Percentiles rank a stretch among this genome's conserved stretches.
Evolutionary conservation across 30 jellyfish, hydroid and myxozoan genomes (phyloP).

Genomic region (Chrysaora quinquecirrha): DNA sequence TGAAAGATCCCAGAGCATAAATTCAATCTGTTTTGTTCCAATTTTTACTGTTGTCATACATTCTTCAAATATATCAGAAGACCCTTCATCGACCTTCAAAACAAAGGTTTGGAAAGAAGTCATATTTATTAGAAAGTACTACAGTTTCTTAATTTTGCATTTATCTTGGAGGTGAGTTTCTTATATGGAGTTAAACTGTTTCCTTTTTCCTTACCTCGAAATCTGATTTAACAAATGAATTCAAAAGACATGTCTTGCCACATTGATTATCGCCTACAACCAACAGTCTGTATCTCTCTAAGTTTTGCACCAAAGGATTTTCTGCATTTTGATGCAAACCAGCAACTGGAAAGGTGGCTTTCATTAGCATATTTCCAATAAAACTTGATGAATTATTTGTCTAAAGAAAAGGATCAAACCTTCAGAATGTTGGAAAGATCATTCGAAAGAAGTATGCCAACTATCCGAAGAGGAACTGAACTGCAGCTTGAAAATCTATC

Average conservation of each 20-base stretch:
- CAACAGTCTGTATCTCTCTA: slow-evolving; percentile 60
- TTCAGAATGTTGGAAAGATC: too few species aligned
- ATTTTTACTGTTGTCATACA: slow-evolving; percentile 37
- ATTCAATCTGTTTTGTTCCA: slow-evolving; percentile 66
- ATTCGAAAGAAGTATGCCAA: too few species aligned
- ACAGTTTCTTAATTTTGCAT: too few species aligned
- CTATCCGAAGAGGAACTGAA: too few species aligned
- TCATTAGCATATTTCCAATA: slow-evolving; percentile 62
- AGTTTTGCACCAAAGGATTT: background rate
- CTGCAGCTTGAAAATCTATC: too few species aligned
- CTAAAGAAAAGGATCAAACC: slow-evolving; percentile 11
- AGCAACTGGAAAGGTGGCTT: slow-evolving; percentile 49
- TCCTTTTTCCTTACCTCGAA: slow-evolving; percentile 67
- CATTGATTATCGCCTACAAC: slow-evolving; percentile 76
- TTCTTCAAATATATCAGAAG: slow-evolving; percentile 60
- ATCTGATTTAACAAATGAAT: slow-evolving; percentile 55
- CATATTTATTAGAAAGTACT: too few species aligned
- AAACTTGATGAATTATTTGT: slow-evolving; percentile 50
- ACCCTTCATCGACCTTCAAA: slow-evolving; percentile 65
- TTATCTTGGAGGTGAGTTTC: slow-evolving; percentile 41
- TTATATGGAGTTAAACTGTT: too few species aligned
- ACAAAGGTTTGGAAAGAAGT: too few species aligned
- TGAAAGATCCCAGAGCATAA: slow-evolving; percentile 85
- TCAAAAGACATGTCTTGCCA: slow-evolving; percentile 80
- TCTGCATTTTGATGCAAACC: background rate